Evolutionary conservation across 2,797 vertebrate species (phyloP), one percentile per base, ranked within the genome.

Genomic region (Arnoldichthys spilopterus): DNA sequence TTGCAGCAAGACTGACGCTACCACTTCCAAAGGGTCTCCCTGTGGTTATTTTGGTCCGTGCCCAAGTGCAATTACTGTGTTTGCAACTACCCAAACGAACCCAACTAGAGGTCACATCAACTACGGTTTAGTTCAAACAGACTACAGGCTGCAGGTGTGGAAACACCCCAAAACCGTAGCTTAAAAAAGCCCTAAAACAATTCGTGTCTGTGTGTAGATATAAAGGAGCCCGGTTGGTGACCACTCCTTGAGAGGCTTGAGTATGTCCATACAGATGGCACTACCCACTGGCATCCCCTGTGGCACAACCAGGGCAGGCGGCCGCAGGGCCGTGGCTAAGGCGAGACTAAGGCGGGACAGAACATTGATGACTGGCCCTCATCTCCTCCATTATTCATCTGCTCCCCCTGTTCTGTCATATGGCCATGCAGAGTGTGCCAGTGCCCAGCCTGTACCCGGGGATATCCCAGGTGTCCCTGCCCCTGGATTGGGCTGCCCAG

Each of bases 321-420:
- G 85, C 77, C 58, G 75, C 84, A 62, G 82, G 88, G 84, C 82
- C 83, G 81, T 85, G 81, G 70, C 74, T 81, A 82, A 82, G 83
- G 84, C 77, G 28, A 68, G 22, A 84, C 82, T 79, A 74, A 82
- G 30, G 59, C 8, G 43, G 66, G 67, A 69, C 74, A 51, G 43
- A 45, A 61, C 28, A 7, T 76, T 72, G 83, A 83, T 84, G 85
- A 83, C 74, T 73, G 53, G 56, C 84, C 85, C 72, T 58, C n/a
- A 40, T 45, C 83, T 87, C 78, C 81, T 89, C 82, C 83, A 90
- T 88, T 88, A 88, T 89, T 88, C 83, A 88, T 90, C 83, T 81
- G 85, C 85, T 86, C 88, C 87, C 85, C 85, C 82, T 75, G 64
- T 82, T 84, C 40, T 5, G 43, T 85, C 81, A 82, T 83, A 85